These are phyloP conservation scores for Eueides isabella DNA, from an alignment of 1,140 invertebrate genomes.

Conservation along the genomic window DNA sequence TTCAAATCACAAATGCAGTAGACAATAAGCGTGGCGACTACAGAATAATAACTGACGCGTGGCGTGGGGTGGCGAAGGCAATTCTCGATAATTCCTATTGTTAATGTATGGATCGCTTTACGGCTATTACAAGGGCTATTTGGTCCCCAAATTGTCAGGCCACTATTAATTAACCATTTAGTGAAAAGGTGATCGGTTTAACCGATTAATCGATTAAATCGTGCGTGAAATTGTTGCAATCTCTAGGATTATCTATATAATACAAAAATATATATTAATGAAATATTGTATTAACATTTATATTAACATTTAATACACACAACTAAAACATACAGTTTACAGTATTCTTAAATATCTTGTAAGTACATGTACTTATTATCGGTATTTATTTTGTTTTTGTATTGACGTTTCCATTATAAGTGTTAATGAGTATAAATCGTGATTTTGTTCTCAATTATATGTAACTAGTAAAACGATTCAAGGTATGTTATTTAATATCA, in stretches of 20 bases:
- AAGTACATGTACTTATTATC: no score
- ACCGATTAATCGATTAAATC: slow-evolving; percentile 30
- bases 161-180: slow-evolving; percentile 49
- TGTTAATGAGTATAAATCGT: not conserved
- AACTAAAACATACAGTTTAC: no score
- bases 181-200: slow-evolving; percentile 50
- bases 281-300: not conserved
- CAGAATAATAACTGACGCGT: slow-evolving; percentile 55
- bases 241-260: not conserved
- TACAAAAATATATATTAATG: no score
- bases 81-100: slow-evolving; percentile 67
- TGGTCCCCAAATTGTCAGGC: slow-evolving; percentile 52
- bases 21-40: slow-evolving; percentile 56
- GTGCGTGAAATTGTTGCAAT: slow-evolving; percentile 9
- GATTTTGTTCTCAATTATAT: not conserved
- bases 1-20: slow-evolving; percentile 47
- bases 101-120: slow-evolving; percentile 62
- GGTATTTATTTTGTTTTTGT: not conserved
- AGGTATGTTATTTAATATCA: no score
- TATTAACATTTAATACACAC: no score
- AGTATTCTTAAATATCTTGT: no score
- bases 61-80: slow-evolving; percentile 46
- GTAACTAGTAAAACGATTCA: not conserved
- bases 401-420: not conserved
- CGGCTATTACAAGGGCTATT: slow-evolving; percentile 59